Base-by-base conservation (phyloP, 2,888 invertebrate species). In the Acutogordius australiensis region DNA sequence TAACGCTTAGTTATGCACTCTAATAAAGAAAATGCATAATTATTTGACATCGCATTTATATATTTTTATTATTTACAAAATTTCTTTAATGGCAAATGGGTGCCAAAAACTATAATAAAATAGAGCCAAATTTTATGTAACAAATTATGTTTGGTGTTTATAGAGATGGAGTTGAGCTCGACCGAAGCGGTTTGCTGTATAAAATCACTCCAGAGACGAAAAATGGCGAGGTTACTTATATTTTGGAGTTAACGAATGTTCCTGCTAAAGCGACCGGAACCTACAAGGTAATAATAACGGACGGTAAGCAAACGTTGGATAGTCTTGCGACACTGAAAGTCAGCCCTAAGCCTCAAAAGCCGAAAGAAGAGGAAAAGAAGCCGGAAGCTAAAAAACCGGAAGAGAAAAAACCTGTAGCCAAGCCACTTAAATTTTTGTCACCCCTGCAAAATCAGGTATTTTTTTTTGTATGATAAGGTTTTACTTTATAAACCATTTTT, bases 361-460 rank as follows among this genome's bases (percentile, higher is more conserved):
- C 8, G 8, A 8, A 37, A 18, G 37, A 37, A 37, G 51, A 51
- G 8, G 51, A 51, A n/a, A 51, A 51, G 23, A 26, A 51, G 23
- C 8, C 8, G n/a, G 8, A 37, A 37, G n/a, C n/a, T 8, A 37
- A 8, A 8, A 8, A 8, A 37, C 8, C 44, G 4, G 18, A n/a
- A 23, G 23, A 26, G 18, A 51, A 23, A 51, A 4, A 13, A 23
- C 23, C 51, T 8, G 8, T 51, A 26, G 23, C 8, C 8, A 51
- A 23, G 4, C 51, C 51, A 4, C 51, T 51, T 8, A 51, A 51
- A 51, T 51, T 51, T 51, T 51, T 51, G 23, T 51, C 51, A 51
- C 51, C 8, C 4, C 23, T 51, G 26, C 8, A 51, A n/a, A 26
- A 51, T 51, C 51, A 51, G 23, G 51, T 51, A 51, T 4, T 4